A percentile compares a stretch with the other conserved stretches of the same genome.
These are phyloP conservation scores for Orcinus orca DNA, from an alignment of 2,113 vertebrate genomes.

Conservation along the genomic window DNA sequence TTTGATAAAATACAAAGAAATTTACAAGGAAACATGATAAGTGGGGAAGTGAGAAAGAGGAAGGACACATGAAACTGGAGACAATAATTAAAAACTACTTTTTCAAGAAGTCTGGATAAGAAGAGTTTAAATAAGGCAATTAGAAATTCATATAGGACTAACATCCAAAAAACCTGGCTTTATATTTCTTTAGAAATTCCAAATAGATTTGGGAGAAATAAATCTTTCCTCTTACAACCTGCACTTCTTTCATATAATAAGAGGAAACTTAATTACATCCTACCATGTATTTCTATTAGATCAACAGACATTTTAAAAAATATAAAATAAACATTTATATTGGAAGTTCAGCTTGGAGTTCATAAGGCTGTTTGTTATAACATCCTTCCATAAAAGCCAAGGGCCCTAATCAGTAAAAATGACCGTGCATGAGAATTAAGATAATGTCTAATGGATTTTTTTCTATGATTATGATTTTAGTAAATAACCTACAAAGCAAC, in stretches of 20 bases:
- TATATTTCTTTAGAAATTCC: not conserved
- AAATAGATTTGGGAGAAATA: not conserved
- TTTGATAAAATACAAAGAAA: constrained; percentile 23
- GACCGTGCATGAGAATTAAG: not conserved
- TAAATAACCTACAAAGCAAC: constrained; percentile 22
- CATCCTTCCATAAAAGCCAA: constrained; percentile 25
- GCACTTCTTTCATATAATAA: not conserved
- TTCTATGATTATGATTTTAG: not conserved
- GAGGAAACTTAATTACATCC: not conserved
- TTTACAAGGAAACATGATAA: constrained; percentile 14
- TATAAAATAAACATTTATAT: not conserved
- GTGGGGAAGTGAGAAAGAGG: not conserved
- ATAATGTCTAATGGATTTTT: constrained; percentile 17
- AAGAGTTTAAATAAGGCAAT: not conserved
- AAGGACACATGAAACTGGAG: not conserved
- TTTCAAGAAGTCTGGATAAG: not conserved
- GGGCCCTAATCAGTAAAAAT: not conserved
- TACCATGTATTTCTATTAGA: not conserved
- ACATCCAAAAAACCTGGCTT: not conserved
- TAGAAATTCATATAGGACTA: not conserved
- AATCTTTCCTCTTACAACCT: not conserved
- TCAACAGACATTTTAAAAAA: not conserved
- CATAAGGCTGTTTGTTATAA: not conserved
- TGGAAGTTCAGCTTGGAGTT: not conserved
- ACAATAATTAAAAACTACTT: not conserved